Base-by-base conservation (phyloP, 2,113 vertebrate genomes). In the Chionodraco myersi region DNA sequence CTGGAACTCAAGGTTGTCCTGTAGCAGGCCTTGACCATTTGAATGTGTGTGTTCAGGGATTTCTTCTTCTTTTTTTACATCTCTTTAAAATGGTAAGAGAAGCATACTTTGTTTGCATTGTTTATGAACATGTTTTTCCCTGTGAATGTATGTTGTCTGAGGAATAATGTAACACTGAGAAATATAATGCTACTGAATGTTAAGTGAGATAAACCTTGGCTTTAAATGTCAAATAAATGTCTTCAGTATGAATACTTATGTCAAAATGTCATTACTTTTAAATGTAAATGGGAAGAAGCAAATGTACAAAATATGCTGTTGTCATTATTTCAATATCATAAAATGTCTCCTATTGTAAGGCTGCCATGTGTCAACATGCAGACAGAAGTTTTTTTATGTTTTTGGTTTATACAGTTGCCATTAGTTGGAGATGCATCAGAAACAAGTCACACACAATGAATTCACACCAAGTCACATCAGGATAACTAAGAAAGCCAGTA, bases 401-500 rank as follows among this genome's bases (percentile, higher is more conserved):
- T 12, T 15, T 2, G 30, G 6, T 79, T 52, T 65, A 62, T 11
- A 23, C 41, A 53, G 66, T 15, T 48, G 53, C 34, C 45, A 6
- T 21, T 6, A 34, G 45, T 59, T 72, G 60, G 41, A 62, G 61
- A 84, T 58, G 79, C 85, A 84, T 84, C 79, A 90, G 82, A 79
- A 87, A 90, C 77, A 86, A 88, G 73, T 88, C 85, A 89, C 92
- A 91, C 91, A 92, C 92, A 94, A 97, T 96, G 92, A 95, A 97
- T 96, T 81, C 93, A 96, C 96, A 97, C 96, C 91, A 94, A 92
- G 93, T 96, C 96, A 96, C 94, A 91, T 91, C 84, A 87, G 76
- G 93, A 91, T 97, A 97, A 98, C 97, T 98, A 98, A 96, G 97
- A 99, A 99, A 98, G 96, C 96, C 97, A 98, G 97, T 97, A 97